Base-by-base conservation (phyloP, 2,888 invertebrate species). In the Tipula vernalis region DNA sequence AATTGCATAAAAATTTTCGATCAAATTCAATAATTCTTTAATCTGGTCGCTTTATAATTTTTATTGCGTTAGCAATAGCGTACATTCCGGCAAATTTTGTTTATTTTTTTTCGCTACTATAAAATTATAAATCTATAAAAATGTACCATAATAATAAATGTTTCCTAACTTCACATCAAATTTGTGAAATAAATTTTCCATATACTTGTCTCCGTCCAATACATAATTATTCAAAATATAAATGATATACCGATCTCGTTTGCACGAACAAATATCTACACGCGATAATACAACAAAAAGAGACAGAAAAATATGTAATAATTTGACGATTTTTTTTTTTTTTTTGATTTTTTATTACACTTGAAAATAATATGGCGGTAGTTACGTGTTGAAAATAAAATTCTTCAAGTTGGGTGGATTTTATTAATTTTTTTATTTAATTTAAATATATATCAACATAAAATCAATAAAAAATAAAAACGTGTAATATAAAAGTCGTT, bases 301-400 rank as follows among this genome's bases (percentile, higher is more conserved):
- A 71, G 71, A 71, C 71, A 71, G 28, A 71, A 28, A 18, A 28
- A 71, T 28, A 71, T 28, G 28, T 28, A 71, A 39, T 39, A 39
- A 39, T 6, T 6, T 6, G 6, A 39, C 5, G 6, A 39, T 39
- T 71, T 28, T 71, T 71, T 39, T 71, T 28, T 71, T 71, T 28
- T 28, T 28, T 28, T 28, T 28, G 28, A 28, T 28, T 28, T n/a
- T 28, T 71, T 71, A 71, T 71, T 71, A 71, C 71, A 71, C 71
- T 71, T 71, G 71, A 71, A 71, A 71, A 71, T 57, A 86, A 51
- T 86, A 86, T 86, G 86, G 86, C 86, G 86, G 47, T 86, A 86
- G 86, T 86, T 86, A 86, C 86, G 86, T 86, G 86, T 86, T 86
- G 42, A 41, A 84, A 39, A 36, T 83, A 84, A 39, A 86, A 36